phyloP scores from a whole-genome alignment of 2,888 invertebrate species.

The Brachylomia viminalis region DNA sequence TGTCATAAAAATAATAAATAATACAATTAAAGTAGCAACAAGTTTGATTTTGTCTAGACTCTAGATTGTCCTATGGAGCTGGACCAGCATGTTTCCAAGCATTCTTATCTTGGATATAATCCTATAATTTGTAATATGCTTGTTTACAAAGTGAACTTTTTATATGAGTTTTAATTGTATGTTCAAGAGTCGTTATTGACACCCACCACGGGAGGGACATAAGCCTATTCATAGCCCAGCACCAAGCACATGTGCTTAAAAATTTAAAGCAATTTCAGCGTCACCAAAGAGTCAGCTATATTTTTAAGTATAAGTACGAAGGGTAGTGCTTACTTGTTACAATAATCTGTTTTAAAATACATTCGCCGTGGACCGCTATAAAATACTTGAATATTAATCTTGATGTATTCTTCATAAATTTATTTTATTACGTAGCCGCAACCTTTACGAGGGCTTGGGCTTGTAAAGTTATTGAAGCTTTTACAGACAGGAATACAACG shows the following conservation, averaged over 20 bases:
- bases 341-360: conserved; percentile 45
- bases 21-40: too few relatives aligned
- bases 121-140: too few relatives aligned
- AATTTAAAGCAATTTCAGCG: conserved; percentile 12
- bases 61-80: too few relatives aligned
- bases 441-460: conserved; percentile 52
- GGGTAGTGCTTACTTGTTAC: conserved; percentile 27
- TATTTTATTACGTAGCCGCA: conserved; percentile 45
- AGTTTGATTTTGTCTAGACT: too few relatives aligned
- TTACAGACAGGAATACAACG: conserved; percentile 35
- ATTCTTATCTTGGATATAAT: too few relatives aligned
- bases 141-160: too few relatives aligned
- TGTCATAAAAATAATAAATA: too few relatives aligned
- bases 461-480: conserved; percentile 51
- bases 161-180: too few relatives aligned
- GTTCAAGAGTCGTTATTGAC: background rate
- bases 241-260: conserved; percentile 17
- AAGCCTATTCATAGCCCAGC: conserved; percentile 1
- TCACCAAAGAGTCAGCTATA: conserved; percentile 11
- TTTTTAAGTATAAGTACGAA: conserved; percentile 7
- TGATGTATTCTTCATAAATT: conserved; percentile 58
- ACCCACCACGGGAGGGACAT: background rate
- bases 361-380: conserved; percentile 49
- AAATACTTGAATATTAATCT: conserved; percentile 60
- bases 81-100: too few relatives aligned